A percentile compares a stretch with the other conserved stretches of the same genome.
Evolutionary conservation across 2,888 invertebrate species (phyloP).

Genomic region (Pomacea canaliculata): DNA sequence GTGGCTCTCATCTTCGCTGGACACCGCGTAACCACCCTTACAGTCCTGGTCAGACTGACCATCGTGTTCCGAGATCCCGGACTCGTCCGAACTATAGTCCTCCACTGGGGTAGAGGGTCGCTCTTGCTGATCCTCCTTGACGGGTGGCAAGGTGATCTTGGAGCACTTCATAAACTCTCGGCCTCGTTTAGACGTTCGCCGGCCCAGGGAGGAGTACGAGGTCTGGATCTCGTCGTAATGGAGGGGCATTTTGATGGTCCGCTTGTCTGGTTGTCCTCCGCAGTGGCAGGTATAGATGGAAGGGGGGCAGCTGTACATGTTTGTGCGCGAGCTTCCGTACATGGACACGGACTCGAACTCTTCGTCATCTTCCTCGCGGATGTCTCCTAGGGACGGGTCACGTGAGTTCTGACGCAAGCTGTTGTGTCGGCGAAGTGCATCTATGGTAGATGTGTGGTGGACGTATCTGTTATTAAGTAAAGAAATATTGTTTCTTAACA

Average conservation of each 20-base stretch:
- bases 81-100: conserved; percentile 42
- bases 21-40: conserved; percentile 20
- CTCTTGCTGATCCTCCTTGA: conserved; percentile 1
- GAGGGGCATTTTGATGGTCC: conserved; percentile 2
- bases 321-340: neutral
- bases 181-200: conserved; percentile 11
- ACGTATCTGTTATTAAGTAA: conserved; percentile 4
- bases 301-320: neutral
- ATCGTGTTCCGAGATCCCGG: conserved; percentile 35
- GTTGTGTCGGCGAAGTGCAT: conserved; percentile 7
- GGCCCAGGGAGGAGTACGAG: conserved; percentile 4
- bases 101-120: conserved; percentile 27
- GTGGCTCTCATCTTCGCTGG: conserved; percentile 33
- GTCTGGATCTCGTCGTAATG: conserved; percentile 2
- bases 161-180: conserved; percentile 9
- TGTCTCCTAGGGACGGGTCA: conserved; percentile 27
- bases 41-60: conserved; percentile 8
- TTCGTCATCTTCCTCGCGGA: conserved; percentile 38
- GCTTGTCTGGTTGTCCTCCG: conserved; percentile 2
- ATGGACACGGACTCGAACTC: conserved; percentile 4
- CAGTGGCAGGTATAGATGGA: conserved; percentile 16
- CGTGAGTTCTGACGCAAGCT: conserved; percentile 27
- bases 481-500: no score
- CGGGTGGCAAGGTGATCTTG: conserved; percentile 20
- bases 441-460: conserved; percentile 4